Evolutionary conservation across 2,797 vertebrate genomes (phyloP).

Genomic region (Rhinogobio ventralis): DNA sequence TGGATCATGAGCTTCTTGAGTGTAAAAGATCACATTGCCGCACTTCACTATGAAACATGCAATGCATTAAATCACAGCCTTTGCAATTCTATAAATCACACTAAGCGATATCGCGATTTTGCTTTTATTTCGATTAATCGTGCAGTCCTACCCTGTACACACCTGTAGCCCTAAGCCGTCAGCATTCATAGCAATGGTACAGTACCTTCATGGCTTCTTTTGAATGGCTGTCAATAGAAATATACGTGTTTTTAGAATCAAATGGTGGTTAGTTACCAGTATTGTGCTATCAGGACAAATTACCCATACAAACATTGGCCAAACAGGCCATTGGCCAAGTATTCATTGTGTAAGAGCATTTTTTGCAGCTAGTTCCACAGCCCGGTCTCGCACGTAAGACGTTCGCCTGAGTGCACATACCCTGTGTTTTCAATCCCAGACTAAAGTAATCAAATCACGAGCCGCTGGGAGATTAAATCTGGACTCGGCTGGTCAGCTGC

Average conservation of each 20-base stretch:
- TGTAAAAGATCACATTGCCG: background rate
- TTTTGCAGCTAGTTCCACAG: slow-evolving; percentile 49
- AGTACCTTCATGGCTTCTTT: background rate
- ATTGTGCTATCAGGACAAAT: background rate
- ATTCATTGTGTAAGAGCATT: slow-evolving; percentile 30
- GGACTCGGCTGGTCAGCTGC: slow-evolving; percentile 72
- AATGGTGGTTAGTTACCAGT: background rate
- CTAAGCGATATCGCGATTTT: background rate
- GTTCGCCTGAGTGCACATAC: slow-evolving; percentile 70
- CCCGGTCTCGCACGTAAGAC: slow-evolving; percentile 55
- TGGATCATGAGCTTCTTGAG: background rate
- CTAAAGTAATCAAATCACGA: slow-evolving; percentile 73
- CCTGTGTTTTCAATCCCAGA: slow-evolving; percentile 70
- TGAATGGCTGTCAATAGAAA: background rate
- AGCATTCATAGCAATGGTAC: background rate
- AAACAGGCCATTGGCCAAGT: background rate
- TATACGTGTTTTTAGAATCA: background rate
- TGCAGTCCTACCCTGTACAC: background rate
- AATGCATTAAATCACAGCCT: background rate
- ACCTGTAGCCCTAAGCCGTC: background rate
- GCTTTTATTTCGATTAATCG: background rate
- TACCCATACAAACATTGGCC: background rate
- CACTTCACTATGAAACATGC: background rate
- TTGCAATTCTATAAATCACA: background rate
- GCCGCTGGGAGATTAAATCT: slow-evolving; percentile 75